A percentile compares a stretch with the other conserved stretches of the same genome.
These are phyloP conservation scores for Indri indri DNA, from an alignment of 2,113 vertebrate genomes.

Conservation along the genomic window DNA sequence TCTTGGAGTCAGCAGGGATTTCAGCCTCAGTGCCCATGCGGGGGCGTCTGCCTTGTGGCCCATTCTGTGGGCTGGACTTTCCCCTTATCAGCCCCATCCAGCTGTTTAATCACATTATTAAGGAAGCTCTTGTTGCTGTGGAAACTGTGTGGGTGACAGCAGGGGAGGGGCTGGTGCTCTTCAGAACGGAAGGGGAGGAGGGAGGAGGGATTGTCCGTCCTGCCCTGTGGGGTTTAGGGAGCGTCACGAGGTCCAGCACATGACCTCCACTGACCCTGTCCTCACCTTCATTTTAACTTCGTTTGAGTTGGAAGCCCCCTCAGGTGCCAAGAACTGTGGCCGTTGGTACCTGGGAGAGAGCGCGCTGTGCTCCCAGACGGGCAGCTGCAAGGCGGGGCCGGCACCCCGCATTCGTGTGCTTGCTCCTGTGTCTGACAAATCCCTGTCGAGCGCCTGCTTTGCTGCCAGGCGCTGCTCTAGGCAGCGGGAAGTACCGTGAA, in stretches of 20 bases:
- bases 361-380: not conserved
- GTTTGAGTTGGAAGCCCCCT: not conserved
- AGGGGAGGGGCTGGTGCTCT: not conserved
- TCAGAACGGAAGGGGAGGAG: not conserved
- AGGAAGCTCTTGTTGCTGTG: slow-evolving; percentile 50
- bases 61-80: not conserved
- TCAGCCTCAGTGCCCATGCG: not conserved
- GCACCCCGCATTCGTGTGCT: not conserved
- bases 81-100: slow-evolving; percentile 46
- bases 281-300: not conserved
- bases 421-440: not conserved
- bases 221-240: no score
- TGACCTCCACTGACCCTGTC: not conserved
- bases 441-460: not conserved
- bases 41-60: not conserved
- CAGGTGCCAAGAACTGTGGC: not conserved
- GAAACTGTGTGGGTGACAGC: not conserved
- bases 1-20: not conserved
- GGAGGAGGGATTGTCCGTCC: not conserved
- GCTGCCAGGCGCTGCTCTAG: not conserved
- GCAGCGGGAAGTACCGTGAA: not conserved
- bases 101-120: slow-evolving; percentile 34
- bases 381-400: not conserved
- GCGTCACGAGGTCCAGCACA: not conserved
- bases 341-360: not conserved